These are phyloP conservation scores for Listronotus oregonensis DNA, from an alignment of 1,140 invertebrate species.

Conservation along the genomic window DNA sequence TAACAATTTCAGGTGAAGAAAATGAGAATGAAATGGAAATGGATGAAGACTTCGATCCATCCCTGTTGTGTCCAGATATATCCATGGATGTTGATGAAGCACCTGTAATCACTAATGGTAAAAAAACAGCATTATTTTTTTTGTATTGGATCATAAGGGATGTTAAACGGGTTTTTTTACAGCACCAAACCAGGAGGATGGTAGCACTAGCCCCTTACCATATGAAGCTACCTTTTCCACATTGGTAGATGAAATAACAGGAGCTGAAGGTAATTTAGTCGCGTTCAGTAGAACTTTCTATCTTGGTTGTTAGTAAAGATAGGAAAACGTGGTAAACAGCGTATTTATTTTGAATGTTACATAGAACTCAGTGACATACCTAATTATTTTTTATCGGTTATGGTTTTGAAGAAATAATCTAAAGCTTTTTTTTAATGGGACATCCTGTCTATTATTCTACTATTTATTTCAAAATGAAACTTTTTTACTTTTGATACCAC, in stretches of 20 bases:
- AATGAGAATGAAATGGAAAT: conserved; percentile 37
- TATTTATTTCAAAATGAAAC: too few species aligned
- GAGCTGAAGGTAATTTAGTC: conserved; percentile 47
- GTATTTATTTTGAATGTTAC: too few species aligned
- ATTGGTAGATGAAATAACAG: conserved; percentile 48
- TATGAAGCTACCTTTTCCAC: conserved; percentile 46
- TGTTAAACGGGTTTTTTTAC: background rate
- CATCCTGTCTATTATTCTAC: too few species aligned
- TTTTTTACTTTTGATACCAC: too few species aligned
- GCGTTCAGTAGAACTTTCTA: too few species aligned
- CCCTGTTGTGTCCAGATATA: conserved; percentile 47
- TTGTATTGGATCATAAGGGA: background rate
- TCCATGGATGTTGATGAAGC: conserved; percentile 49
- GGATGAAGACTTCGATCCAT: conserved; percentile 49
- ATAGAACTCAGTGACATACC: too few species aligned
- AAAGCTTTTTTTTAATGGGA: too few species aligned
- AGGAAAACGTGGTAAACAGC: too few species aligned
- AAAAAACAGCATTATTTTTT: background rate
- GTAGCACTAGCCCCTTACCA: conserved; percentile 37
- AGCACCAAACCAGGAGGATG: conserved; percentile 18
- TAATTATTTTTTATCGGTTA: too few species aligned
- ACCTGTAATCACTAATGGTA: conserved; percentile 42
- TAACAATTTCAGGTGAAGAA: too few species aligned
- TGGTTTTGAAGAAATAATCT: too few species aligned
- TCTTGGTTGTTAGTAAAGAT: too few species aligned